A percentile compares a stretch with the other conserved stretches of the same genome.
phyloP scores from a whole-genome alignment of 2,888 invertebrate species.

The Prenolepis imparis region DNA sequence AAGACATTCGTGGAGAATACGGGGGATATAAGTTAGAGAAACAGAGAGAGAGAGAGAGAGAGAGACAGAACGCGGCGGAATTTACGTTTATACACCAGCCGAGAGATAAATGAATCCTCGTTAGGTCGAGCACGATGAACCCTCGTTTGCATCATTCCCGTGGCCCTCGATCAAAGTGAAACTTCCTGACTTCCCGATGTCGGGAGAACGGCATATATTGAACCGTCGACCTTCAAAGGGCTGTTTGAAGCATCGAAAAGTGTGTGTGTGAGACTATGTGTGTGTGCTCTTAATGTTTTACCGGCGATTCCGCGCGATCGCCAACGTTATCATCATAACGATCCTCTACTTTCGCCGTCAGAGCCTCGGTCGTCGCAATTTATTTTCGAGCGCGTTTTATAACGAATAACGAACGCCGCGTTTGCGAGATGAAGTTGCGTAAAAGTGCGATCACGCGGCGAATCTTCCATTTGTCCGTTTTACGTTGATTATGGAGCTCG shows the following conservation, averaged over 20 bases:
- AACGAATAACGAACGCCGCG: slow-evolving; percentile 5
- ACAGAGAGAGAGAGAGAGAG: slow-evolving; percentile 50
- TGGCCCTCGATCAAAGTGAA: slow-evolving; percentile 66
- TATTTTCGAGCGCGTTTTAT: slow-evolving; percentile 26
- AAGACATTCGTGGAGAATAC: slow-evolving; percentile 66
- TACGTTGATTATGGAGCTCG: slow-evolving; percentile 22
- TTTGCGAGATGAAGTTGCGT: slow-evolving; percentile 1
- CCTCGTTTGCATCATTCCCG: slow-evolving; percentile 70
- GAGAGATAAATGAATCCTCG: slow-evolving; percentile 84
- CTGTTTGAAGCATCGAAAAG: slow-evolving; percentile 52
- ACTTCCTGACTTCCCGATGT: slow-evolving; percentile 62
- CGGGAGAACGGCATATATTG: slow-evolving; percentile 53
- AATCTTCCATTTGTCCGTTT: slow-evolving; percentile 38
- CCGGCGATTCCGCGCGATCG: slow-evolving; percentile 43
- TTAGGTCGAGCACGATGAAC: slow-evolving; percentile 76
- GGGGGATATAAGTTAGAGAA: slow-evolving; percentile 25
- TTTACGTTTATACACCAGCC: slow-evolving; percentile 83
- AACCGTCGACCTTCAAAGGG: slow-evolving; percentile 55
- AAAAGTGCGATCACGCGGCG: slow-evolving; percentile 29
- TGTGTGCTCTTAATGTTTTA: slow-evolving; percentile 50
- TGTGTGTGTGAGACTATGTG: background rate
- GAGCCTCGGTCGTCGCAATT: background rate
- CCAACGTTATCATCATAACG: slow-evolving; percentile 54
- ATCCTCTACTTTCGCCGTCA: slow-evolving; percentile 28
- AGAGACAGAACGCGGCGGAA: slow-evolving; percentile 82